Conservation (phyloP, 2,113 vertebrate species). For the Pao palembangensis region DNA sequence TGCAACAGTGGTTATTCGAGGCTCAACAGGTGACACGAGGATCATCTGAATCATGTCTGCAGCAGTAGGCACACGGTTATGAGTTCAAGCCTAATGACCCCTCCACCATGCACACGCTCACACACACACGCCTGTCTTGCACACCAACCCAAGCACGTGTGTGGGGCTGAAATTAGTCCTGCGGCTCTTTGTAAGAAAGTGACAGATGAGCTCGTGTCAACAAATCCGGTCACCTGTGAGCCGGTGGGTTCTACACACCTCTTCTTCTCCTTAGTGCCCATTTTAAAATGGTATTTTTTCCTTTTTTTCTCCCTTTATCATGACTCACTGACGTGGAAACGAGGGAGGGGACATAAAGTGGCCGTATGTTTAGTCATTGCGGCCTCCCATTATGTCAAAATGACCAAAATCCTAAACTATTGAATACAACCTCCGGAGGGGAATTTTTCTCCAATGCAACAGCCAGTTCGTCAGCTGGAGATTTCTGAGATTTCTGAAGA, state of each 20-base stretch:
- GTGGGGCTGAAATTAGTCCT: conserved; percentile 62
- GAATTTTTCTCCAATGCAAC: no score
- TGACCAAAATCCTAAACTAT: no score
- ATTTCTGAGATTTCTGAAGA: no score
- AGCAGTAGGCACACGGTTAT: not conserved
- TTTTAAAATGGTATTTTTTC: not conserved
- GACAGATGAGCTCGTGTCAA: conserved; percentile 61
- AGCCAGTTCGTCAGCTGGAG: no score
- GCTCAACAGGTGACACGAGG: not conserved
- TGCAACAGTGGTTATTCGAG: conserved; percentile 14
- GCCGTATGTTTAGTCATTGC: no score
- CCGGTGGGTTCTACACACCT: not conserved
- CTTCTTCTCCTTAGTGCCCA: not conserved
- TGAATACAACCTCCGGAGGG: no score
- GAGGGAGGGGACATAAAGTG: not conserved
- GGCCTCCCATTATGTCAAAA: no score
- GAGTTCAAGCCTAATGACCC: conserved; percentile 3
- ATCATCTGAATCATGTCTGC: conserved; percentile 14
- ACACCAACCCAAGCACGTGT: not conserved
- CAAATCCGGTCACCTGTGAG: conserved; percentile 38
- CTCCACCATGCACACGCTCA: not conserved
- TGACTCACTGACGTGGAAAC: conserved; percentile 5
- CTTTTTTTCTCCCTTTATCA: not conserved
- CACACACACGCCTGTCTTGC: not conserved
- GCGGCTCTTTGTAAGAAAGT: conserved; percentile 39